phyloP scores from a whole-genome alignment of 2,113 vertebrate genomes.

The Microcebus ravelobensis region DNA sequence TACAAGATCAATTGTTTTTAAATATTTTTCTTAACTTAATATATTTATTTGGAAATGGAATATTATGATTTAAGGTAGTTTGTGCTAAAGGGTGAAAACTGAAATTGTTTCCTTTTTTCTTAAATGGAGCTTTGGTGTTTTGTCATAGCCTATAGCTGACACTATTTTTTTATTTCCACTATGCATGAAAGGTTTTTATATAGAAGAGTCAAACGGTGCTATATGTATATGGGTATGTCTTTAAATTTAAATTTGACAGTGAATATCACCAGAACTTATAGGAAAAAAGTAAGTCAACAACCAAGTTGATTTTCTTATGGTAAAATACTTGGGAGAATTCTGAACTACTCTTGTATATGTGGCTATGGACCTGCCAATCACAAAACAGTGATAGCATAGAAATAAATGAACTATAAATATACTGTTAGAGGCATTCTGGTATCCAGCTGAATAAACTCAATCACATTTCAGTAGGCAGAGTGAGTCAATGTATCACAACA shows the following conservation, averaged over 20 bases:
- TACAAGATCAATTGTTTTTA: not conserved
- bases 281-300: conserved; percentile 31
- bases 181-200: not conserved
- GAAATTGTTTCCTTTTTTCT: not conserved
- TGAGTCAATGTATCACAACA: conserved; percentile 8
- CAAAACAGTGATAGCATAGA: conserved; percentile 42
- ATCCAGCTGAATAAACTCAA: conserved; percentile 64
- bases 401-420: conserved; percentile 70
- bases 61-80: not conserved
- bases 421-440: conserved; percentile 48
- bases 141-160: not conserved
- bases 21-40: not conserved
- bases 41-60: not conserved
- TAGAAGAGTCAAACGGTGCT: not conserved
- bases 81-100: not conserved
- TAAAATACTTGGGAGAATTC: conserved; percentile 8
- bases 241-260: not conserved
- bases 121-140: not conserved
- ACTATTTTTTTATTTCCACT: not conserved
- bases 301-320: not conserved
- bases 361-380: conserved; percentile 31
- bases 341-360: conserved; percentile 29
- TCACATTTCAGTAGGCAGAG: conserved; percentile 57
- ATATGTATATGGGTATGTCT: not conserved
- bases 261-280: not conserved